Evolutionary conservation across 2,888 invertebrate genomes (phyloP).

Genomic region (Apodemia duryi): DNA sequence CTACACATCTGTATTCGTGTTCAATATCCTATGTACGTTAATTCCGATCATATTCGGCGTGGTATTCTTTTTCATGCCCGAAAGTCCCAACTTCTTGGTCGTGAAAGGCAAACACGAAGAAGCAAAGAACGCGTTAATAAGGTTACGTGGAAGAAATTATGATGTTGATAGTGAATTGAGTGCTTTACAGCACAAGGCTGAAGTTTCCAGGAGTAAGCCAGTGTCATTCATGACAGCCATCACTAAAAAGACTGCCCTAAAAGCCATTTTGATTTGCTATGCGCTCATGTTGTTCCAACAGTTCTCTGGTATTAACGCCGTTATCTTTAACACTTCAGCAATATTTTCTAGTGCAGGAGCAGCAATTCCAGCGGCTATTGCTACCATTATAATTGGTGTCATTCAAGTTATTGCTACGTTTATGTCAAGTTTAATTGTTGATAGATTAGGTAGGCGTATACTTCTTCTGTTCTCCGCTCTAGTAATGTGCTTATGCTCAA

Average conservation of each 20-base stretch:
- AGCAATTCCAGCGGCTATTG: constrained; percentile 75
- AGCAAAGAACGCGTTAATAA: constrained; percentile 84
- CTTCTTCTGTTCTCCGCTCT: constrained; percentile 85
- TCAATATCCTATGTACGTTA: constrained; percentile 83
- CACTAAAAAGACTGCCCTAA: constrained; percentile 80
- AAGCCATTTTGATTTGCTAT: constrained; percentile 85
- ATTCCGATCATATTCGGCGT: constrained; percentile 84
- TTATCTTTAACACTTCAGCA: constrained; percentile 87
- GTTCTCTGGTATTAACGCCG: constrained; percentile 89
- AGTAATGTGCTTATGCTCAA: constrained; percentile 84
- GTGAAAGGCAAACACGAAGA: constrained; percentile 81
- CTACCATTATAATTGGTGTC: constrained; percentile 89
- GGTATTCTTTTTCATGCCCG: constrained; percentile 91
- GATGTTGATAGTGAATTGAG: constrained; percentile 83
- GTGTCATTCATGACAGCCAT: constrained; percentile 79
- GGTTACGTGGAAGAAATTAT: constrained; percentile 86
- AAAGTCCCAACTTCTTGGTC: constrained; percentile 87
- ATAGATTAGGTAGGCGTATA: constrained; percentile 87
- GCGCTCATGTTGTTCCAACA: constrained; percentile 95
- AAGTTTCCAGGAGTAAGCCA: constrained; percentile 71
- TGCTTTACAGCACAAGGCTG: constrained; percentile 77
- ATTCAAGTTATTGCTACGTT: constrained; percentile 90
- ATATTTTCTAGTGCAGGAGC: constrained; percentile 86
- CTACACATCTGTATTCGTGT: constrained; percentile 72
- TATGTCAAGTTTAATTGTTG: constrained; percentile 87